Evolutionary conservation across 1,140 invertebrate species (phyloP), one percentile per base, ranked within the genome.

Genomic region (Macrotrachela quadricornifera): DNA sequence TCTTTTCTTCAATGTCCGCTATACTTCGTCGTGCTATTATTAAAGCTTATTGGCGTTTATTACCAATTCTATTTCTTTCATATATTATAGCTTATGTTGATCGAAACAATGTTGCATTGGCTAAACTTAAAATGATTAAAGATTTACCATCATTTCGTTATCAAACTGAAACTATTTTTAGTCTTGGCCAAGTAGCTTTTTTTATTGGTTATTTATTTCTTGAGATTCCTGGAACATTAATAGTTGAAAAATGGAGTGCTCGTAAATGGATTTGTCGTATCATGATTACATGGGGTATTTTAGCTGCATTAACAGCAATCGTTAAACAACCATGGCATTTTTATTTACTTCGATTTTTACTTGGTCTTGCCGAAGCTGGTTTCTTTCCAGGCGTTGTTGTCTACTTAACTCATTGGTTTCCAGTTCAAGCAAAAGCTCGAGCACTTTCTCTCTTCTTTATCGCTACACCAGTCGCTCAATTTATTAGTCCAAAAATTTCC

Each of bases 201-300:
- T 56, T 56, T 41, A 54, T 55, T 46, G 54, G 55, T 43, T 56
- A 56, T 37, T 55, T 47, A 30, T 8, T 56, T n/a, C 49, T 56
- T 9, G 55, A 56, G 41, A 38, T 56, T 14, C 55, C 55, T 9
- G 49, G 51, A 36, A 56, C 57, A 18, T 55, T 56, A 55, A 1
- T 56, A 3, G 13, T 56, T 16, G 17, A 54, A 21, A 37, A 42
- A 16, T 13, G 57, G 36, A 55, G 55, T 30, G 53, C 55, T 2
- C 40, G 55, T 1, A 10, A 12, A 17, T 56, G 52, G 55, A 15
- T 56, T 10, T 16, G 43, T 13, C 50, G 55, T 3, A 56, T 56
- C 38, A 56, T 55, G 30, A 36, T 56, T 13, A n/a, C 43, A 2
- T 56, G 55, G 55, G 55, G 54, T 12, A 42, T 56, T 13, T 30